Base-by-base conservation (phyloP, 2,888 invertebrate species). In the Hemaris fuciformis region DNA sequence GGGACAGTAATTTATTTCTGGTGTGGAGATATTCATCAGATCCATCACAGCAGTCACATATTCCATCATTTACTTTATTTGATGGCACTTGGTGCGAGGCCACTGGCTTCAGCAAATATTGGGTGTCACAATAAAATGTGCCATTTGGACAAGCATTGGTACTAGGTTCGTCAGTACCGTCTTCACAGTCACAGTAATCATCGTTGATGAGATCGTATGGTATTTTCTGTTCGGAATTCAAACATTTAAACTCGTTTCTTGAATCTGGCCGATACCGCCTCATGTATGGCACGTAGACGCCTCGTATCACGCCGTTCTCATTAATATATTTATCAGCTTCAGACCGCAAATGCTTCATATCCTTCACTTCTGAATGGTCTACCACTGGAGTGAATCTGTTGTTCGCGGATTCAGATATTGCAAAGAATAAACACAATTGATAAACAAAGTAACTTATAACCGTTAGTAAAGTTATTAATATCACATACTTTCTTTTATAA, bases 11-110 rank as follows among this genome's bases (percentile, higher is more conserved):
- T 66, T 77, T 81, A 46, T 75, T 66, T 22, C 69, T 72, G 6
- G 73, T 53, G 61, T 75, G 72, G 6, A 85, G 67, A 95, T 95
- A 97, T 84, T 98, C 98, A 85, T 98, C 98, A 53, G 97, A 96
- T n/a, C 97, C 97, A 89, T 98, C 98, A 85, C 97, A 98, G 77
- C 98, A 98, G 85, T 98, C 98, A 92, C 99, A 99, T 69, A 98
- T 95, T 6, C 97, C 97, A 93, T 99, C 99, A 87, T 98, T 98
- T 0, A 99, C 96, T 80, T 96, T 94, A 67, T 95, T 95, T 1
- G 98, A 97, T 8, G 96, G 95, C 70, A 93, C 83, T 67, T 69
- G 71, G 45, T 85, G 83, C 60, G 74, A 92, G 88, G 72, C 88
- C 81, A 90, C 72, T 1, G 77, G 67, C 63, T 82, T 87, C 31